Evolutionary conservation across 2,113 vertebrate species (phyloP).

Genomic region (Callipepla squamata): DNA sequence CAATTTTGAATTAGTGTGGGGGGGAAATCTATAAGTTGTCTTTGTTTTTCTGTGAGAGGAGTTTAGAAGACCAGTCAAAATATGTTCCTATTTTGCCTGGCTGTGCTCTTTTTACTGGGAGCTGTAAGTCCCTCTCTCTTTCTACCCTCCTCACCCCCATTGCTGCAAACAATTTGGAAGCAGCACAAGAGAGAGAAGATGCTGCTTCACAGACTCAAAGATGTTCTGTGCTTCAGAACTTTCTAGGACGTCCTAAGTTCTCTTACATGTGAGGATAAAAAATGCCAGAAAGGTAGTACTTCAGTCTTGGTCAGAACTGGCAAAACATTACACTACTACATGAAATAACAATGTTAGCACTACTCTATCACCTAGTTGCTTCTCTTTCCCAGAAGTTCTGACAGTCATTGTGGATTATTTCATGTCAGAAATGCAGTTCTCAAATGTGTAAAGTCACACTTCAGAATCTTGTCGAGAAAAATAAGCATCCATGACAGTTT

Average conservation of each 20-base stretch:
- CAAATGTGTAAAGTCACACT: not conserved
- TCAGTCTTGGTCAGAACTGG: not conserved
- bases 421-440: not conserved
- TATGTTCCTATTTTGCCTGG: not conserved
- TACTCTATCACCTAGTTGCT: not conserved
- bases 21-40: not conserved
- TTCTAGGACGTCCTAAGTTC: not conserved
- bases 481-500: not conserved
- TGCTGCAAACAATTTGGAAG: not conserved
- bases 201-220: not conserved
- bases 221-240: not conserved
- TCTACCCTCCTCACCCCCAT: not conserved
- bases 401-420: not conserved
- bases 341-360: not conserved
- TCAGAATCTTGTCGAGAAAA: not conserved
- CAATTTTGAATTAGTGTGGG: not conserved
- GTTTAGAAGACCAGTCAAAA: not conserved
- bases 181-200: accelerated
- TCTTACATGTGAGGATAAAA: not conserved
- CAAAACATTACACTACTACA: not conserved
- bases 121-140: not conserved
- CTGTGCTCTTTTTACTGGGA: not conserved
- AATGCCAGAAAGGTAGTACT: accelerated
- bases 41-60: not conserved
- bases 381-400: not conserved